These are phyloP conservation scores for Spea bombifrons DNA, from an alignment of 2,113 vertebrate genomes.

Conservation along the genomic window DNA sequence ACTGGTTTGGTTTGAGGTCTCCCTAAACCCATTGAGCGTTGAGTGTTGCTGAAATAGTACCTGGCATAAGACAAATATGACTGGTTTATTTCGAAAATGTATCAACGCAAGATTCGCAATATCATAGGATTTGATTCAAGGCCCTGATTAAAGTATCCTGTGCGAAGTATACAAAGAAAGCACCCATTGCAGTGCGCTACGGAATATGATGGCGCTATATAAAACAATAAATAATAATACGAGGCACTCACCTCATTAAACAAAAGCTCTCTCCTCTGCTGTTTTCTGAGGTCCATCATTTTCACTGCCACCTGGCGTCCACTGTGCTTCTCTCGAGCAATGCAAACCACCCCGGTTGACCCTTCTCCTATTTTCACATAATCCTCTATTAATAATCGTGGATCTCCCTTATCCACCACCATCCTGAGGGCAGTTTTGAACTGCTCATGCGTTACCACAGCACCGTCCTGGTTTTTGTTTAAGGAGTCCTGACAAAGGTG, in stretches of 20 bases:
- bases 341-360: conserved; percentile 93
- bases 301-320: conserved; percentile 94
- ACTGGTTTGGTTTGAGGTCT: too few relatives aligned
- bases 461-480: conserved; percentile 76
- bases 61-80: too few relatives aligned
- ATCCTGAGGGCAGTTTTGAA: conserved; percentile 96
- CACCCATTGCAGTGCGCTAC: too few relatives aligned
- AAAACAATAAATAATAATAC: too few relatives aligned
- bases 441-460: conserved; percentile 91
- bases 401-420: conserved; percentile 96
- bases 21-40: too few relatives aligned
- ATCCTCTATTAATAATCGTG: conserved; percentile 85
- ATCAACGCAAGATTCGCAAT: too few relatives aligned
- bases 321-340: conserved; percentile 90
- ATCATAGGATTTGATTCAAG: too few relatives aligned
- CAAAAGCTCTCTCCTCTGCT: conserved; percentile 93
- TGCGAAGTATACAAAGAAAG: too few relatives aligned
- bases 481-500: conserved; percentile 75
- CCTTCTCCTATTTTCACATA: conserved; percentile 96
- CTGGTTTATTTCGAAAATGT: too few relatives aligned
- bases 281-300: conserved; percentile 96
- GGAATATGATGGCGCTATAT: too few relatives aligned
- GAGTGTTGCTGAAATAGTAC: too few relatives aligned
- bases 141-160: too few relatives aligned
- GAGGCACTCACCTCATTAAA: conserved; percentile 85